Evolutionary conservation across 2,797 vertebrate genomes (phyloP), one percentile per base, ranked within the genome.

Genomic region (Spinus pinus): DNA sequence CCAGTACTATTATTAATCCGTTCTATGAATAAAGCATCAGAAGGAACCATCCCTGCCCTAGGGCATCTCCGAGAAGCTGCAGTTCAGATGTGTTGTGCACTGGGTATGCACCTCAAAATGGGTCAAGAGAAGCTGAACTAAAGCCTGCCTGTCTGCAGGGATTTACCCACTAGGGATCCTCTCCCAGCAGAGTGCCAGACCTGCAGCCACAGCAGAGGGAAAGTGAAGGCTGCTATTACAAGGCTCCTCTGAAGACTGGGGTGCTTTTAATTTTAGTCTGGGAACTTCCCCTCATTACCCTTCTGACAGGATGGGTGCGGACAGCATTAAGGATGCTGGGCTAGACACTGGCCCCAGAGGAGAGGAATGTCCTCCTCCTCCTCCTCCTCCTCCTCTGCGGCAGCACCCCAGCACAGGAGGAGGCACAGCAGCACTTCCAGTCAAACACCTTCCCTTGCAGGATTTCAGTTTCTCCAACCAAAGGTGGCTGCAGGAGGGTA

Each of bases 301-400:
- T 95, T 60, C 64, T 97, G 97, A 98, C 96, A 93, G 92, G 88
- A 98, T 97, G 89, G 92, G 89, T 65, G 72, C 88, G 95, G 98
- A 98, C 97, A 97, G 91, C 96, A 94, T 96, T 97, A 97, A 86
- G 91, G 95, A 97, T 69, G 95, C 95, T 96, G 96, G 92, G 95
- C 92, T 97, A 96, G 93, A 96, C 96, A 96, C 78, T 58, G 39
- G 83, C 84, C 96, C 86, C 94, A 92, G 92, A 95, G 96, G 97
- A 97, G 92, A 95, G 96, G 97, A 97, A 97, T 97, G 93, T 94
- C 46, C 25, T 79, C 31, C 54, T 78, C 80, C 85, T 65, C 60
- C 60, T 3, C 17, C 69, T 3, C n/a, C 44, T 16, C 24, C 23
- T 46, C 78, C 27, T 94, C 49, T 20, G 19, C 7, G 0, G 66